Conservation (phyloP, 64 coral and sea anemone genomes). For the Platygyra sinensis region DNA sequence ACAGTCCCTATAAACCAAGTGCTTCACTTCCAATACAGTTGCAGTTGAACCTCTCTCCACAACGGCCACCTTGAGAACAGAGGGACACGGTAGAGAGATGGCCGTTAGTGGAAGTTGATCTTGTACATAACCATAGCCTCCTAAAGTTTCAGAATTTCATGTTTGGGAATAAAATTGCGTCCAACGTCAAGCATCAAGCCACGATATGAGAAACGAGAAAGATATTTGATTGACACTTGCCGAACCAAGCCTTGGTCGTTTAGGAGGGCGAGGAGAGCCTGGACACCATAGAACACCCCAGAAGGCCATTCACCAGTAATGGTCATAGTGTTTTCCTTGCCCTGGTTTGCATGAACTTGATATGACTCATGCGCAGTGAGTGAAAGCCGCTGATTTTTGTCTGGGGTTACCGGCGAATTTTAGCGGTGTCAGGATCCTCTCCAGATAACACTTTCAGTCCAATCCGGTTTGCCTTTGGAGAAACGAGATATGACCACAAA, state of each 20-base stretch:
- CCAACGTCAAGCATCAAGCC: constrained; percentile 70
- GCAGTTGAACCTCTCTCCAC: too few species aligned
- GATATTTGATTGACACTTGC: constrained; percentile 46
- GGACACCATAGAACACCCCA: constrained; percentile 65
- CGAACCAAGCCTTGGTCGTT: constrained; percentile 35
- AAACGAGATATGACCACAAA: too few species aligned
- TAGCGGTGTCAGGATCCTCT: constrained; percentile 1
- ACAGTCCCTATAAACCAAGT: too few species aligned
- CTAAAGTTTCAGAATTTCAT: constrained; percentile 51
- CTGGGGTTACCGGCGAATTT: background rate
- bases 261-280: constrained; percentile 50
- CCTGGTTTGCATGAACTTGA: constrained; percentile 33
- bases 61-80: too few species aligned
- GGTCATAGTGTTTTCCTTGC: constrained; percentile 24
- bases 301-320: constrained; percentile 26
- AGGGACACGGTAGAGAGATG: too few species aligned
- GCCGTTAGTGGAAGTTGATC: too few species aligned
- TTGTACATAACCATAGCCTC: constrained; percentile 70
- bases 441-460: background rate
- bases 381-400: background rate
- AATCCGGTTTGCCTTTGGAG: background rate
- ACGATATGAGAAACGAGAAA: constrained; percentile 60
- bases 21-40: too few species aligned
- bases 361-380: constrained; percentile 27
- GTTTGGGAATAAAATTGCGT: constrained; percentile 59